phyloP scores from a whole-genome alignment of 2,888 invertebrate genomes.

The Panopea generosa region DNA sequence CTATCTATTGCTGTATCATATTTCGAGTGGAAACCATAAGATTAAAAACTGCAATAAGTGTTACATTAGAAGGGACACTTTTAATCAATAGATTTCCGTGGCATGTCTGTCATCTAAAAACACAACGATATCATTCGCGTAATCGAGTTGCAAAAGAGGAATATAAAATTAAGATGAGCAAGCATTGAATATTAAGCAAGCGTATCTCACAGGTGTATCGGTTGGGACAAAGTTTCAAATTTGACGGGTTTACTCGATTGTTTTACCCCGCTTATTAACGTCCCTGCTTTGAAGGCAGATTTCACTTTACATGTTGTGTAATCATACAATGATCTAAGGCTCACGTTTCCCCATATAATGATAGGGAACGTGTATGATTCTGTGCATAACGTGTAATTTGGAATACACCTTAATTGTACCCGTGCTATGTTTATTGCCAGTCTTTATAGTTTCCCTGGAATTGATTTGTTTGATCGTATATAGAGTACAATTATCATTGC shows the following conservation, averaged over 20 bases:
- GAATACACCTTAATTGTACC: constrained; percentile 49
- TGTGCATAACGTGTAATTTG: constrained; percentile 49
- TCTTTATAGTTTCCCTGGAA: constrained; percentile 45
- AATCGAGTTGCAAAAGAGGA: neutral
- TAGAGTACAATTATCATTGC: no score
- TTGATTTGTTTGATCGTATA: constrained; percentile 35
- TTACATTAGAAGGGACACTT: no score
- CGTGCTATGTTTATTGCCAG: constrained; percentile 43
- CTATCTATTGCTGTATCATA: no score
- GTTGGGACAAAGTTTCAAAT: constrained; percentile 27
- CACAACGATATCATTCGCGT: no score
- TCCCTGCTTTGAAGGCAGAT: constrained; percentile 45
- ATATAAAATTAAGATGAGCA: neutral
- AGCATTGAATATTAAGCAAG: neutral
- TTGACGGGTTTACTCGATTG: constrained; percentile 47
- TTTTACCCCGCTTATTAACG: constrained; percentile 42
- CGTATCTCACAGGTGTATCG: constrained; percentile 42
- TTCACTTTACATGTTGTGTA: constrained; percentile 48
- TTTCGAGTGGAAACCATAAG: no score
- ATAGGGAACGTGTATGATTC: constrained; percentile 28
- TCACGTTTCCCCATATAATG: constrained; percentile 32
- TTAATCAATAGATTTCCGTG: no score
- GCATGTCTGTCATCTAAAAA: no score
- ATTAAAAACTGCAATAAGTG: no score
- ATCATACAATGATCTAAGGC: constrained; percentile 37